Conservation (phyloP, 2,888 invertebrate genomes). For the Antheraea yamamai region DNA sequence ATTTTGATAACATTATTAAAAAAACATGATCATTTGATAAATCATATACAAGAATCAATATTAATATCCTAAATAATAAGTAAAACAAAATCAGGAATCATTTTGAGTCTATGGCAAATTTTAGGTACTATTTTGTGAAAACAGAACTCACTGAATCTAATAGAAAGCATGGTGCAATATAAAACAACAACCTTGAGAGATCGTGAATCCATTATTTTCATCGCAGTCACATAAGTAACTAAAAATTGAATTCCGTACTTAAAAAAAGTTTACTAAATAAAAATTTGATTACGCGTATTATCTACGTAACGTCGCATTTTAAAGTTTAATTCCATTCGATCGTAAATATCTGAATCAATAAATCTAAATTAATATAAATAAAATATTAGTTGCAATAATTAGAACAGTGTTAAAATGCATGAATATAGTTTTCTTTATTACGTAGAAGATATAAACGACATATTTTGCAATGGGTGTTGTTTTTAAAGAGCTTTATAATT, state of each 20-base stretch:
- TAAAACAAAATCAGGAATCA: not conserved
- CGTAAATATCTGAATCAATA: conserved; percentile 16
- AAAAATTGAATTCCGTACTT: not conserved
- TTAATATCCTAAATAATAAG: not conserved
- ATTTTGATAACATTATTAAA: too few relatives aligned
- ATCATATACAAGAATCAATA: not conserved
- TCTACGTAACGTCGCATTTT: not conserved
- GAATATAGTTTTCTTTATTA: conserved; percentile 17
- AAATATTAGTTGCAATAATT: conserved; percentile 8
- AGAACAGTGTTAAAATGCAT: conserved; percentile 16
- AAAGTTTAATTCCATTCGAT: conserved; percentile 1
- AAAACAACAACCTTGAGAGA: not conserved
- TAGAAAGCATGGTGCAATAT: not conserved
- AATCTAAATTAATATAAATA: conserved; percentile 17
- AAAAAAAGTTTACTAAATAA: not conserved
- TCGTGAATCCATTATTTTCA: not conserved
- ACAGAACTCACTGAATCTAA: not conserved
- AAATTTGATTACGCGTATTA: not conserved
- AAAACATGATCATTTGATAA: not conserved
- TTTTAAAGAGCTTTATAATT: conserved; percentile 11
- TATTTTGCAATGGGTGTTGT: conserved; percentile 22
- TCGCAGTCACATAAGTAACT: not conserved
- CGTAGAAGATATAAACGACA: conserved; percentile 7
- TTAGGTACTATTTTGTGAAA: too few relatives aligned
- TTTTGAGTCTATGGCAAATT: too few relatives aligned